Conservation (phyloP, 2,113 vertebrate genomes). For the Pelecanoides urinatrix region DNA sequence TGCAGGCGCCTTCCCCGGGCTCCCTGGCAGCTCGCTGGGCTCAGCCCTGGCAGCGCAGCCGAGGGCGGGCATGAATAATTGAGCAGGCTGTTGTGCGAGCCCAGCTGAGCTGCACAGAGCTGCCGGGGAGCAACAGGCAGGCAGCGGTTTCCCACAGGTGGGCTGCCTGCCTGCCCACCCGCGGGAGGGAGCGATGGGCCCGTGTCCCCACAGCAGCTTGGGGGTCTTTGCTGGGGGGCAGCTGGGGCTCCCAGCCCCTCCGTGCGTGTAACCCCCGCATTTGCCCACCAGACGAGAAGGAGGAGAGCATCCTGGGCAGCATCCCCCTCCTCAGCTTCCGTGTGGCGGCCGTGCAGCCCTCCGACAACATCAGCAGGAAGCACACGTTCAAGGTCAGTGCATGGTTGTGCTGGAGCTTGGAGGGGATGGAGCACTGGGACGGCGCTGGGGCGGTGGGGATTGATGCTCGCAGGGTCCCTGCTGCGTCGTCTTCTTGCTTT, state of each 20-base stretch:
- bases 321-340: constrained; percentile 92
- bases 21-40: constrained; percentile 5
- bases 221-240: background rate
- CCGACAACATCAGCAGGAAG: constrained; percentile 91
- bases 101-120: background rate
- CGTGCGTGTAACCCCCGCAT: fast-evolving
- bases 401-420: background rate
- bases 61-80: constrained; percentile 46
- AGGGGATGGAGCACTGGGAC: background rate
- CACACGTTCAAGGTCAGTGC: constrained; percentile 93
- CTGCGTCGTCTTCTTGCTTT: background rate
- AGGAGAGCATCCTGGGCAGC: constrained; percentile 90
- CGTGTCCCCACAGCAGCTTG: fast-evolving
- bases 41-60: background rate
- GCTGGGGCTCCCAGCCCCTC: background rate
- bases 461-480: background rate
- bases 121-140: background rate
- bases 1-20: background rate
- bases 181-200: fast-evolving
- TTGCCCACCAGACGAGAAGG: constrained; percentile 85
- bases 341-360: constrained; percentile 82
- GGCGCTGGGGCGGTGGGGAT: background rate
- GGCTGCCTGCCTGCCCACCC: background rate
- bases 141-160: background rate
- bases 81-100: background rate